Evolutionary conservation across 2,113 vertebrate genomes (phyloP), one percentile per base, ranked within the genome.

Genomic region (Tautogolabrus adspersus): DNA sequence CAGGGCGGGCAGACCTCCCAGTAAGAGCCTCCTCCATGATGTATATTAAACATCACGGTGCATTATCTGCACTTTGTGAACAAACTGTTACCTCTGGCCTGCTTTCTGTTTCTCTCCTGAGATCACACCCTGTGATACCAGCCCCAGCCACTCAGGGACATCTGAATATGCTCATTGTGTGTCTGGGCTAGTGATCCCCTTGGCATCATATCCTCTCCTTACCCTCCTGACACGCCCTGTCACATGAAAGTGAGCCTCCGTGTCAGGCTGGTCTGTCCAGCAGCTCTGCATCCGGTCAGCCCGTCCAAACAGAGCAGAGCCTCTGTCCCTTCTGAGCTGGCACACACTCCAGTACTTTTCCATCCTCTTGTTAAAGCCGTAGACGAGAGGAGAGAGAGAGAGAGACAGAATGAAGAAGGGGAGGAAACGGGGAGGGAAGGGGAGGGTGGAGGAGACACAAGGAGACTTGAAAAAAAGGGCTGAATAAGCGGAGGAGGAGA

Each of bases 301-400:
- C 38, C 42, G 37, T 40, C 46, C 47, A 21, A 47, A 9, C 10
- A 6, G 44, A 75, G 49, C 22, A 69, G 63, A 67, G 60, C n/a
- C 30, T 56, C 61, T 51, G 40, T 66, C 63, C 52, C 63, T 68
- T 12, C n/a, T 38, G 65, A 75, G 58, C 64, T 60, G 67, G 59
- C 76, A 49, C 66, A 74, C 61, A 42, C 76, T 67, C 77, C 82
- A 89, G 88, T 89, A 89, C 80, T 87, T 89, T 89, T 89, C 88
- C 88, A 87, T 73, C 64, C 54, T 67, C 69, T 58, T 70, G 68
- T 34, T 34, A 34, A 34, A 34, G 30, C 30, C 30, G 30, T 34
- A 5, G 34, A 73, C 3, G 15, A 42, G 59, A 47, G 22, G 22
- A 65, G 46, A 18, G 16, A 58, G 30, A 34, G 30, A 34, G 30